A percentile compares a stretch with the other conserved stretches of the same genome.
phyloP scores from a whole-genome alignment of 1,140 invertebrate genomes.

The Mactra quadrangularis region DNA sequence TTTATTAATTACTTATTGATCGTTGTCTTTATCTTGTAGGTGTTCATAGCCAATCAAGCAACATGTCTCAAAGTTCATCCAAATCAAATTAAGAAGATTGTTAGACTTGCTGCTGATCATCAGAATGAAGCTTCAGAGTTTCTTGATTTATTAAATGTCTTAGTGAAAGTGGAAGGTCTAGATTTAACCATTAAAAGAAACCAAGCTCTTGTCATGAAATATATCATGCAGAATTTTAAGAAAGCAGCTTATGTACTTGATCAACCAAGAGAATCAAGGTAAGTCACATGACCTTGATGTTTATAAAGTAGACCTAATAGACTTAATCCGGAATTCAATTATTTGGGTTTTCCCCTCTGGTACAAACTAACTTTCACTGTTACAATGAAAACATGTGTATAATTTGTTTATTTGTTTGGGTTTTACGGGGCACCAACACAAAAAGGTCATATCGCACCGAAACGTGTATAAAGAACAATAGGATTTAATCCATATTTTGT shows the following conservation, averaged over 20 bases:
- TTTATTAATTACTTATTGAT: too few relatives aligned
- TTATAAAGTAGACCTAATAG: too few relatives aligned
- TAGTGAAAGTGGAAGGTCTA: constrained; percentile 82
- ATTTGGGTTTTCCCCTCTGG: too few relatives aligned
- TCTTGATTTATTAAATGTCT: constrained; percentile 80
- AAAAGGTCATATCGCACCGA: too few relatives aligned
- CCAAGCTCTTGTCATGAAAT: constrained; percentile 83
- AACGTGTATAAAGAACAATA: too few relatives aligned
- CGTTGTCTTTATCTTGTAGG: constrained; percentile 70
- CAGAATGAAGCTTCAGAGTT: constrained; percentile 82
- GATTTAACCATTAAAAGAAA: constrained; percentile 83
- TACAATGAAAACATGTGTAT: too few relatives aligned
- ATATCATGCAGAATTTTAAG: constrained; percentile 83
- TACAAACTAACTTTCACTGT: too few relatives aligned
- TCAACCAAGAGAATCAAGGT: constrained; percentile 77
- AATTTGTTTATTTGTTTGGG: too few relatives aligned
- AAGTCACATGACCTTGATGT: too few relatives aligned
- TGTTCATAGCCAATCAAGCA: constrained; percentile 82
- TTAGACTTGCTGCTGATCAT: constrained; percentile 78
- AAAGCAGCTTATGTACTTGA: constrained; percentile 83
- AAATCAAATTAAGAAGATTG: constrained; percentile 82
- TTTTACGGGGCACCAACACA: too few relatives aligned
- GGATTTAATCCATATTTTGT: too few relatives aligned
- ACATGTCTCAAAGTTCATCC: constrained; percentile 82
- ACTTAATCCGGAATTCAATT: too few relatives aligned